phyloP scores from a whole-genome alignment of 2,888 invertebrate species.

The Lagria hirta region DNA sequence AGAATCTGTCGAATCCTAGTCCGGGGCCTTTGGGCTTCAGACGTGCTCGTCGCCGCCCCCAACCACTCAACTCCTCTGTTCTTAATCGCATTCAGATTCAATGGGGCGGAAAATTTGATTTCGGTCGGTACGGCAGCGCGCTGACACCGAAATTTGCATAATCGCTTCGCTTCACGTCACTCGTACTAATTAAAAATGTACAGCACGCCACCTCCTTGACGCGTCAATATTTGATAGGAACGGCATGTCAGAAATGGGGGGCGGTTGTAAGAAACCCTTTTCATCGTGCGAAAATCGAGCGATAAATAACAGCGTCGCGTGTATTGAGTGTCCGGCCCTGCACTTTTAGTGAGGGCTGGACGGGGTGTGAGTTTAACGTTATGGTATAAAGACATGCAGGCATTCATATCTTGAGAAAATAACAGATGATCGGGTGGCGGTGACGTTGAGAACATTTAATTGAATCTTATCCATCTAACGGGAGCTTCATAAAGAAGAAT shows the following conservation, averaged over 20 bases:
- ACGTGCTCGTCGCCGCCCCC: conserved; percentile 21
- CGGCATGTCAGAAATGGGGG: conserved; percentile 33
- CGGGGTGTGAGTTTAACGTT: conserved; percentile 39
- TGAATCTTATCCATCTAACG: conserved; percentile 27
- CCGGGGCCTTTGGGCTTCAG: too few relatives aligned
- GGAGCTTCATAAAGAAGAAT: conserved; percentile 28
- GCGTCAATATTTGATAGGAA: conserved; percentile 42
- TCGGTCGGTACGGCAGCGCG: conserved; percentile 45
- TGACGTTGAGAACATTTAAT: conserved; percentile 21
- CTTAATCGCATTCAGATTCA: conserved; percentile 52
- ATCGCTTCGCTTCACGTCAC: conserved; percentile 47
- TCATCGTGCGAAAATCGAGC: conserved; percentile 21
- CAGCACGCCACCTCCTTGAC: conserved; percentile 46
- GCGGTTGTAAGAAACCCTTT: conserved; percentile 19
- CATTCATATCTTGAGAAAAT: conserved; percentile 39
- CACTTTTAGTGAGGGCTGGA: conserved; percentile 41
- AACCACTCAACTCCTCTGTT: conserved; percentile 38
- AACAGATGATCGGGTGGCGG: conserved; percentile 38
- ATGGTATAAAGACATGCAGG: conserved; percentile 45
- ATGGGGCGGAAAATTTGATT: conserved; percentile 53
- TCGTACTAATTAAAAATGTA: conserved; percentile 52
- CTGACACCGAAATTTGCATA: conserved; percentile 51
- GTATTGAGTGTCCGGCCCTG: conserved; percentile 38
- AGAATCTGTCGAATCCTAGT: too few relatives aligned
- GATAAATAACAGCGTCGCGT: conserved; percentile 38